Evolutionary conservation across 92 coral and sea anemone species (phyloP), one percentile per base, ranked within the genome.

Genomic region (Pocillopora grandis): DNA sequence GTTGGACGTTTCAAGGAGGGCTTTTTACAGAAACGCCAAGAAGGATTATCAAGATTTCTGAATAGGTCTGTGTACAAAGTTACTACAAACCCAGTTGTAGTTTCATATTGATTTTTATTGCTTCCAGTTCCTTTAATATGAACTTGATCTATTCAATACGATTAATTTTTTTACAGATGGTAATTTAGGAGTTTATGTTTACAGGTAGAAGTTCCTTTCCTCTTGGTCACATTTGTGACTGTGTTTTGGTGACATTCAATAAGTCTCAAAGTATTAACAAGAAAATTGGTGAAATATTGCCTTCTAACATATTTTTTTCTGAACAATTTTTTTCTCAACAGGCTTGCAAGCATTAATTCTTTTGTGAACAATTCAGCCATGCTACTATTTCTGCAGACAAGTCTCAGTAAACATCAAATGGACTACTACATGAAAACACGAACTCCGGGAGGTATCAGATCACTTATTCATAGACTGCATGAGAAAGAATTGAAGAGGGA

Each of bases 1-100:
- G 83, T 94, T 89, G 98, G 98, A 2, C 88, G 98, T 1, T 94
- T 94, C 60, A 94, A 94, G 80, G 98, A 94, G 7, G 87, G 83
- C 48, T 94, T 94, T 80, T 68, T 94, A 58, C 76, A 73, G 68
- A 90, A 85, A 35, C 90, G 98, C 66, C 89, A 87, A 48, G 78
- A 84, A 58, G 98, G 98, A 16, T 75, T 94, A 64, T 86, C 87
- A 79, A 84, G 79, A 62, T 94, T 94, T 80, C 72, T 94, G 42
- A 85, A 73, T 57, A 92, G 89, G 98, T 90, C 75, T 76, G 90
- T 85, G 61, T 42, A 42, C 8, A 42, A 42, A 42, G 52, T 42
- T 42, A 42, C 8, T 42, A 3, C 52, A 42, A 42, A 7, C 52
- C 52, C 52, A 42, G 52, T 42, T 3, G 4, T 3, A 7, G 4